Conservation (phyloP, 2,888 invertebrate species). For the Xanthorhoe designata region DNA sequence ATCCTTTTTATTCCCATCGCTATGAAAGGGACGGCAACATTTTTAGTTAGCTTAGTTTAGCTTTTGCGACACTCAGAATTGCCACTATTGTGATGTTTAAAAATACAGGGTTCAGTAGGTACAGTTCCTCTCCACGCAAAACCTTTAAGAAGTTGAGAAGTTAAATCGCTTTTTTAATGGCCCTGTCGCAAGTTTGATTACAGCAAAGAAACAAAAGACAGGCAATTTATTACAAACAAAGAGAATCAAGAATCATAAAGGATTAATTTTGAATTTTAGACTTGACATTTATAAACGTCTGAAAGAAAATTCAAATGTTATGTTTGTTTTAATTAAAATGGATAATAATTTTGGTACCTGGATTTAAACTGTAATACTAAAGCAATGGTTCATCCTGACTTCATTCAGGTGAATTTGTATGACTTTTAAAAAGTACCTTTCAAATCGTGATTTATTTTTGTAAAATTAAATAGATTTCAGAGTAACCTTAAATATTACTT, state of each 20-base stretch:
- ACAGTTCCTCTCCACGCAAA: neutral
- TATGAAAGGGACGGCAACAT: too few species aligned
- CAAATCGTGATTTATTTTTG: too few species aligned
- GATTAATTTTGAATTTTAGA: constrained; percentile 55
- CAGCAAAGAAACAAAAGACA: constrained; percentile 65
- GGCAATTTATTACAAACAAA: constrained; percentile 62
- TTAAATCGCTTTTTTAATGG: constrained; percentile 44
- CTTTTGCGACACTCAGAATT: too few species aligned
- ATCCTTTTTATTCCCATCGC: too few species aligned
- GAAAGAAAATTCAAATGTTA: constrained; percentile 2
- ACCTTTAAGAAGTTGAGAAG: constrained; percentile 17
- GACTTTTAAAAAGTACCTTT: too few species aligned
- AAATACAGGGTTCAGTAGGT: neutral
- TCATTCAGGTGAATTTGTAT: too few species aligned
- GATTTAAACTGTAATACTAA: too few species aligned
- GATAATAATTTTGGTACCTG: too few species aligned
- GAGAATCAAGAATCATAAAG: constrained; percentile 55
- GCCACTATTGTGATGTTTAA: neutral
- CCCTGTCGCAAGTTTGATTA: constrained; percentile 58
- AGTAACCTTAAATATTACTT: too few species aligned
- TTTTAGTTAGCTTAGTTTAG: too few species aligned
- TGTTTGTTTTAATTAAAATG: constrained; percentile 7
- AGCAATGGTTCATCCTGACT: too few species aligned
- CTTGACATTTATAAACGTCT: constrained; percentile 49
- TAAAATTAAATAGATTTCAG: too few species aligned